A percentile compares a stretch with the other conserved stretches of the same genome.
These are phyloP conservation scores for Drosophila cardini DNA, from an alignment of 1,140 invertebrate genomes.

Conservation along the genomic window DNA sequence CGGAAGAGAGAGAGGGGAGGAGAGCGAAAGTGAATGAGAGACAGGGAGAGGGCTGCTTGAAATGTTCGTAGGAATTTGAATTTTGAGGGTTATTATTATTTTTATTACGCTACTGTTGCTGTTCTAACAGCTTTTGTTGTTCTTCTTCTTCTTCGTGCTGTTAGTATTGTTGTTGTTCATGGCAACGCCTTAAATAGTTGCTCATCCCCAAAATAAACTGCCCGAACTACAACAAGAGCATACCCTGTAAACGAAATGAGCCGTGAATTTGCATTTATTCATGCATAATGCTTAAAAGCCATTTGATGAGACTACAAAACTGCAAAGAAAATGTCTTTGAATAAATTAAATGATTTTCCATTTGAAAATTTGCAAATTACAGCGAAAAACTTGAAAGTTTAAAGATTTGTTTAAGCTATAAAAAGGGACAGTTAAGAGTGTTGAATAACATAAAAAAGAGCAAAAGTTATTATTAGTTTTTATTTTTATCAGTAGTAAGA, in stretches of 20 bases:
- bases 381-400: too few relatives aligned
- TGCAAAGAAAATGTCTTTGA: too few relatives aligned
- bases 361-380: too few relatives aligned
- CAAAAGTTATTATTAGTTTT: too few relatives aligned
- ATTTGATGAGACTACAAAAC: too few relatives aligned
- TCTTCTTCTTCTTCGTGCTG: not conserved
- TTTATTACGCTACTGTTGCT: constrained; percentile 7
- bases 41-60: constrained; percentile 23
- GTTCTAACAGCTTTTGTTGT: constrained; percentile 13
- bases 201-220: constrained; percentile 13
- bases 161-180: constrained; percentile 10
- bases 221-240: constrained; percentile 10
- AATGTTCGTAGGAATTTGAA: constrained; percentile 70
- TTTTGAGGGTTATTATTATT: constrained; percentile 67
- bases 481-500: too few relatives aligned
- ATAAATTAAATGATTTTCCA: too few relatives aligned
- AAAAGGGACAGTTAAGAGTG: too few relatives aligned
- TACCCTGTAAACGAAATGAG: constrained; percentile 27
- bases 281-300: too few relatives aligned
- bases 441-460: too few relatives aligned
- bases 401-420: too few relatives aligned
- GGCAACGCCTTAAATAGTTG: constrained; percentile 28
- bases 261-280: constrained; percentile 6
- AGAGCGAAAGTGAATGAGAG: not conserved
- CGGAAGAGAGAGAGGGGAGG: not conserved